phyloP scores from a whole-genome alignment of 2,113 vertebrate species.

The Python bivittatus region DNA sequence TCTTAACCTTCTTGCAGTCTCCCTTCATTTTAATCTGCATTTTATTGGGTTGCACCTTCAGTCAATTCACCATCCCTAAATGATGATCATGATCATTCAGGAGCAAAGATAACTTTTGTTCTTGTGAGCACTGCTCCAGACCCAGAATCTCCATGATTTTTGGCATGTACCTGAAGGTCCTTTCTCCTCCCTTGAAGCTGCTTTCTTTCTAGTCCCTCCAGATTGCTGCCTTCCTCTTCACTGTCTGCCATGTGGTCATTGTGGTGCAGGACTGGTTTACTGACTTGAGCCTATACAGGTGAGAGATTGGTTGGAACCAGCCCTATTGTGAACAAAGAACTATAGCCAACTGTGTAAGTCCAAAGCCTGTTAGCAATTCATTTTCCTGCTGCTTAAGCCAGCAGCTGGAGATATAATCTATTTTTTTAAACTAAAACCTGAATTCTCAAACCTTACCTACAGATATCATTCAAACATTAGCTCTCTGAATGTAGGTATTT shows the following conservation, averaged over 20 bases:
- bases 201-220: conserved; percentile 81
- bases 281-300: conserved; percentile 89
- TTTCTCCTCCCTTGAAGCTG: neutral
- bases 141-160: neutral
- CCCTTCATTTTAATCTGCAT: neutral
- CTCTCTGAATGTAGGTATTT: neutral
- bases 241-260: conserved; percentile 89
- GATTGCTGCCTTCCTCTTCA: conserved; percentile 90
- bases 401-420: too few species aligned
- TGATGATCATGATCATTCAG: neutral
- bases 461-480: neutral
- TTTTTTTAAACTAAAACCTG: neutral
- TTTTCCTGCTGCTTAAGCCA: neutral
- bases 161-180: neutral
- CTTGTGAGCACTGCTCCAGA: neutral
- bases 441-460: neutral
- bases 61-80: neutral
- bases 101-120: neutral
- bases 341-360: neutral
- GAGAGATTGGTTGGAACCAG: neutral
- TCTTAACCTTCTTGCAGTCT: neutral
- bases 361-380: neutral
- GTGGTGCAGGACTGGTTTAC: conserved; percentile 94
- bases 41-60: neutral
- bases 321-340: neutral